Base-by-base conservation (phyloP, 2,888 invertebrate genomes). In the Pteria penguin region DNA sequence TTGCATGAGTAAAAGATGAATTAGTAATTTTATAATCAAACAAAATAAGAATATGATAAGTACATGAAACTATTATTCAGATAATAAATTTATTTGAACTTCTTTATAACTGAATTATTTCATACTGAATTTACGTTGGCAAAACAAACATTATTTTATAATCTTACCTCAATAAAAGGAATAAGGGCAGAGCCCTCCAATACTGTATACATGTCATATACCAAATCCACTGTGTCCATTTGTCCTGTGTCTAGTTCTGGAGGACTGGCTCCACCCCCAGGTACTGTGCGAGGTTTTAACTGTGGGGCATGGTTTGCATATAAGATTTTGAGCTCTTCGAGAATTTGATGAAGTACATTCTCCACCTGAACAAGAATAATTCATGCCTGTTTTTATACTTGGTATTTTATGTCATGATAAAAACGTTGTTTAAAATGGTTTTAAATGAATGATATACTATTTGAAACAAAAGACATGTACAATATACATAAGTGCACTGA, bases 171-270 rank as follows among this genome's bases (percentile, higher is more conserved):
- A 54, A 90, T 78, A 71, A 87, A 90, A 27, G 90, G 90, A 45
- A 90, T 82, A 11, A 90, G 82, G 5, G 88, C 88, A 52, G 90
- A 90, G 11, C 89, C 90, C 75, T 90, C 90, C 31, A 90, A 67
- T 11, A 90, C 87, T 62, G 84, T 80, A 74, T 81, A 89, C 75
- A 90, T 84, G 63, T 90, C 89, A 66, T 86, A 81, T 29, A 88
- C 84, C 24, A 84, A 85, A 52, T 87, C 88, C n/a, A 86, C 79
- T 69, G 75, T 69, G 29, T 81, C 76, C 4, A 76, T 72, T 22
- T 75, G 75, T n/a, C 72, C 75, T 8, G 74, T 80, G 45, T 78
- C 81, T 55, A 80, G 73, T 27, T 72, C 67, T 27, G 63, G 76
- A 14, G 74, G 73, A 52, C 70, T 72, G 18, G 74, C 58, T 18